A percentile compares a stretch with the other conserved stretches of the same genome.
phyloP scores from a whole-genome alignment of 1,140 invertebrate species.

The Drosophila cardini region DNA sequence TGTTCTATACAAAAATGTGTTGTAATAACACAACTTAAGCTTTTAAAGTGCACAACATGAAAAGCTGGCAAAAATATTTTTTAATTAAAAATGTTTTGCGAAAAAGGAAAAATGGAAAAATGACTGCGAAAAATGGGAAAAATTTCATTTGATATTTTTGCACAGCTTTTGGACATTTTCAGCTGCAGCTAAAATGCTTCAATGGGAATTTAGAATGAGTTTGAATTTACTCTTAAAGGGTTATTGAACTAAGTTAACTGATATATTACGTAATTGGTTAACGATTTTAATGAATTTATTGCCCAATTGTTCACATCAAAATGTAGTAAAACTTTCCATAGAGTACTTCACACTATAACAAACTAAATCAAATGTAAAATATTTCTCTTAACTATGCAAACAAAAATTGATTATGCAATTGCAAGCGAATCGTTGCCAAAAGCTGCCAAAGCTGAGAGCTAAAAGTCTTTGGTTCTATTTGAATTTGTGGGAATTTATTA shows the following conservation, averaged over 20 bases:
- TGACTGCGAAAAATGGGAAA: constrained; percentile 11
- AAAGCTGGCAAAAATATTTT: constrained; percentile 42
- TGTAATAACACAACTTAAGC: constrained; percentile 20
- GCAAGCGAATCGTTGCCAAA: constrained; percentile 16
- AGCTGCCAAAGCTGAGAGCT: constrained; percentile 30
- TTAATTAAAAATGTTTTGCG: constrained; percentile 48
- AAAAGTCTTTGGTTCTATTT: constrained; percentile 33
- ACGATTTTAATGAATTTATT: no score
- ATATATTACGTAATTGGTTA: no score
- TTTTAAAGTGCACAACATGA: constrained; percentile 12
- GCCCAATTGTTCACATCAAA: no score
- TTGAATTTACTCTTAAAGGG: no score
- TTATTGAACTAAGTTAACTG: no score
- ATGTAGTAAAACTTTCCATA: no score
- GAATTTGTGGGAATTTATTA: constrained; percentile 58
- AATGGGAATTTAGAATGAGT: no score
- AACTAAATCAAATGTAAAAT: constrained; percentile 2
- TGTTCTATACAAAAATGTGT: constrained; percentile 16
- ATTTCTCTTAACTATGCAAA: constrained; percentile 5
- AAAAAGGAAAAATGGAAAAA: constrained; percentile 15
- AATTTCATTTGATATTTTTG: constrained; percentile 21
- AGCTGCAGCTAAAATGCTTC: neutral
- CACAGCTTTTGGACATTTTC: constrained; percentile 7
- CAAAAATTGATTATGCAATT: constrained; percentile 13
- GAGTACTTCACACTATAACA: neutral